These are phyloP conservation scores for Rhynchonema sp. DNA, from an alignment of 2,888 invertebrate genomes.

Conservation along the genomic window DNA sequence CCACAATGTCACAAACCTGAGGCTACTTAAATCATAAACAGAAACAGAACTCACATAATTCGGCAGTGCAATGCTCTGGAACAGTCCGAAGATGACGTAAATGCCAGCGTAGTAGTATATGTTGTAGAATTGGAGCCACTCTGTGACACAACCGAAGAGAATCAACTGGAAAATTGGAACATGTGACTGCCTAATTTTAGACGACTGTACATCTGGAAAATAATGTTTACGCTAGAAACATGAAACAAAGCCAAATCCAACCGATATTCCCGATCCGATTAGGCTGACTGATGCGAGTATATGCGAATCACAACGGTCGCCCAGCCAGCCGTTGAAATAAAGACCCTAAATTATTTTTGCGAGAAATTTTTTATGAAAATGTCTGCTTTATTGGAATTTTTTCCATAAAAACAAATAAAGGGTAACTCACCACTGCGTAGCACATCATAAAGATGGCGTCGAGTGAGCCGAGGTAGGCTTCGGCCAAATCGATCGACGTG, in stretches of 20 bases:
- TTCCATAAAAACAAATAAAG: background rate
- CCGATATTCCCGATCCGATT: background rate
- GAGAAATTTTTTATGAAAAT: too few relatives aligned
- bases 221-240: background rate
- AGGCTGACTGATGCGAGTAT: background rate
- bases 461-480: background rate
- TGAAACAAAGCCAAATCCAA: background rate
- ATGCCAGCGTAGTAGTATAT: constrained; percentile 29
- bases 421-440: background rate
- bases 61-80: constrained; percentile 37
- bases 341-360: background rate
- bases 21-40: too few relatives aligned
- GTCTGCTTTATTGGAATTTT: background rate
- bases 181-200: too few relatives aligned
- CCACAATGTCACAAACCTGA: too few relatives aligned
- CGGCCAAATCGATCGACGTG: background rate
- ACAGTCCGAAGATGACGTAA: constrained; percentile 34
- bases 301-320: background rate
- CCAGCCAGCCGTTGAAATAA: background rate
- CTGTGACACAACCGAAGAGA: background rate
- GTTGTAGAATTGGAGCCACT: constrained; percentile 27
- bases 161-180: background rate
- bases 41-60: constrained; percentile 33
- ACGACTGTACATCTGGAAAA: background rate
- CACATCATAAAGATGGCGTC: background rate